A percentile compares a stretch with the other conserved stretches of the same genome.
These are phyloP conservation scores for Sericinus montela DNA, from an alignment of 2,888 invertebrate genomes.

Conservation along the genomic window DNA sequence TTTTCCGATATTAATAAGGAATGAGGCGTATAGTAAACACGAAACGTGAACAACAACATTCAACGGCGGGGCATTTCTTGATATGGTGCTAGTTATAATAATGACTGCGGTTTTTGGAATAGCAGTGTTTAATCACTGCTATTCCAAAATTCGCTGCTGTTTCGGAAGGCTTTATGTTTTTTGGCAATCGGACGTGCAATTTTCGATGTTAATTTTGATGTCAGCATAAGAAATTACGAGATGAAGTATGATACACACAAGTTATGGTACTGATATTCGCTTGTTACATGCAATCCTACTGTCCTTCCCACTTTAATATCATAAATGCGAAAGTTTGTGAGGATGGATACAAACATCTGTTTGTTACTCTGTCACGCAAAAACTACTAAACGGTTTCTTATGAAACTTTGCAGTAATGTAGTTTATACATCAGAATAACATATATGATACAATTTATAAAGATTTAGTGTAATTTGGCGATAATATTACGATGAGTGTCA, in stretches of 20 bases:
- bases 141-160: conserved; percentile 13
- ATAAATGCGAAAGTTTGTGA: too few species aligned
- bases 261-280: not conserved
- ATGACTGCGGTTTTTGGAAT: conserved; percentile 24
- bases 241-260: not conserved
- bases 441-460: too few species aligned
- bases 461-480: too few species aligned
- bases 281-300: conserved; percentile 3
- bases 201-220: conserved; percentile 21
- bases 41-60: conserved; percentile 25
- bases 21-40: conserved; percentile 25
- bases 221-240: conserved; percentile 10
- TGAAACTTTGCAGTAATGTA: too few species aligned
- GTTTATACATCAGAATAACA: too few species aligned
- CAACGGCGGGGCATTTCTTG: conserved; percentile 19
- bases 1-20: conserved; percentile 25
- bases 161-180: conserved; percentile 18
- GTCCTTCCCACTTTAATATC: not conserved
- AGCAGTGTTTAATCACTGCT: conserved; percentile 19
- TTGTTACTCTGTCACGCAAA: too few species aligned
- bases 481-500: too few species aligned
- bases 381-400: too few species aligned
- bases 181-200: conserved; percentile 23
- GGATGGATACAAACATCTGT: too few species aligned
- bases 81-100: conserved; percentile 22